Evolutionary conservation across 2,797 vertebrate species (phyloP), one percentile per base, ranked within the genome.

Genomic region (Alauda arvensis): DNA sequence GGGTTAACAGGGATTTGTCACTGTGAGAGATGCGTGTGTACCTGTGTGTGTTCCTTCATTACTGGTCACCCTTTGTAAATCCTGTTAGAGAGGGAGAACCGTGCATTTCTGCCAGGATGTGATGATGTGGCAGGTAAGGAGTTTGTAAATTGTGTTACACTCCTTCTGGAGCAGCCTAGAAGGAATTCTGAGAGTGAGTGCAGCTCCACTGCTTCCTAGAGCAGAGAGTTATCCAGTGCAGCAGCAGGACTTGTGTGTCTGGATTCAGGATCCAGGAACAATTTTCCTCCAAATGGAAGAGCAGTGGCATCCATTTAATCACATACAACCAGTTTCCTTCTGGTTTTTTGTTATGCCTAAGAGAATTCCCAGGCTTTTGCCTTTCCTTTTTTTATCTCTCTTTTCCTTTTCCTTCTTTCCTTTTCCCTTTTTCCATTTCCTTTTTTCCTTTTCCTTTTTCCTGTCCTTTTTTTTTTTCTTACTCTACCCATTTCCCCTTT

Each of bases 31-130:
- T 53, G 56, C 52, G 53, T 4, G 6, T 39, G 56, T 42, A 43
- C 4, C 8, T 11, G 9, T 29, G 31, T 34, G 70, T 48, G 52
- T 45, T 66, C 86, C 57, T 83, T 55, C 85, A 31, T 80, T 76
- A n/a, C 66, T 83, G 78, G 72, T 75, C 84, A 89, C 75, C 46
- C 37, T 31, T 87, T 89, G 53, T 53, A 92, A 92, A 93, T 77
- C 69, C 63, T 17, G 42, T 79, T 82, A 52, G 72, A 55, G 63
- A 74, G 62, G 88, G 85, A 68, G 55, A 91, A 84, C 15, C 34
- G 65, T 42, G 77, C 16, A 39, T 71, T 86, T 65, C 74, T 83
- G 91, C 33, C 62, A 74, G 33, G 8, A 48, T 25, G 49, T 87
- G 37, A 46, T 25, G 23, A 90, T 57, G 49, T 45, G 70, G 43